phyloP scores from a whole-genome alignment of 2,888 invertebrate genomes.

The Eilema caniola region DNA sequence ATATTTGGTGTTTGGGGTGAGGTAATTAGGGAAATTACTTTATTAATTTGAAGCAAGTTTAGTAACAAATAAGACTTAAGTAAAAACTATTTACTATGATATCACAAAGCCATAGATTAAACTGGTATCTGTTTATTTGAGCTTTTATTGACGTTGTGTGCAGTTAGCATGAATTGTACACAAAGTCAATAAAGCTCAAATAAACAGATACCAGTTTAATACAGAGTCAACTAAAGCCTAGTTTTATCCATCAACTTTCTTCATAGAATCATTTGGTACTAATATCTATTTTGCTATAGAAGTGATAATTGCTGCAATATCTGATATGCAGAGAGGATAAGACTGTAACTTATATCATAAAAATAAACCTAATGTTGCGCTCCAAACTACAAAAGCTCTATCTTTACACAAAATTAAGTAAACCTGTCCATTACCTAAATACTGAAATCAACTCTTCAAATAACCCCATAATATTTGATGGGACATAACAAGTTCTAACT shows the following conservation, averaged over 20 bases:
- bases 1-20: slow-evolving; percentile 38
- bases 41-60: not conserved
- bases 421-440: slow-evolving; percentile 20
- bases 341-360: not conserved
- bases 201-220: not conserved
- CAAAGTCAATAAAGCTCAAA: not conserved
- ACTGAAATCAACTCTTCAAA: slow-evolving; percentile 18
- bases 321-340: not conserved
- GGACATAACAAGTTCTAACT: slow-evolving; percentile 50
- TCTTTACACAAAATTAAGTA: slow-evolving; percentile 3
- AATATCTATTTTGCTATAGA: too few relatives aligned
- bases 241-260: not conserved
- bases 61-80: not conserved
- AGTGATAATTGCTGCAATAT: not conserved
- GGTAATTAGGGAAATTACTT: slow-evolving; percentile 35
- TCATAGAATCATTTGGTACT: too few relatives aligned
- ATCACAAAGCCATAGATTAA: too few relatives aligned
- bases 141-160: not conserved
- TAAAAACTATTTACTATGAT: not conserved
- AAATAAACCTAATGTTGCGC: not conserved
- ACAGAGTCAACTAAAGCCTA: not conserved
- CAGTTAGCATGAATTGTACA: too few relatives aligned
- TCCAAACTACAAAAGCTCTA: not conserved
- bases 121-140: not conserved
- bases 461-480: slow-evolving; percentile 44